These are phyloP conservation scores for Fundulus diaphanus DNA, from an alignment of 2,797 vertebrate species.

Conservation along the genomic window DNA sequence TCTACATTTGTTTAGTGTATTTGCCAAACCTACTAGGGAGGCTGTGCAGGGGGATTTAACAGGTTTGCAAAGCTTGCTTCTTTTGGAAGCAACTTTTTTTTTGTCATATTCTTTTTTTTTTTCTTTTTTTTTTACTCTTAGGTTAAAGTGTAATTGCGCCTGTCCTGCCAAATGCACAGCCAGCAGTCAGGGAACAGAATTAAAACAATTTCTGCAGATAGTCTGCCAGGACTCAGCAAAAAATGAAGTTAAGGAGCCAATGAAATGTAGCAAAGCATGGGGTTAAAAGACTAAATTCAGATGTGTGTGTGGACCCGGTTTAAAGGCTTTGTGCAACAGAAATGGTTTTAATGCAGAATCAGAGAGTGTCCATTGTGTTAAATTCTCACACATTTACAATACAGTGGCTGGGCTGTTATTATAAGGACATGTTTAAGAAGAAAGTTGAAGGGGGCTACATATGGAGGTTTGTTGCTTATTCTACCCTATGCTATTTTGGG, in stretches of 20 bases:
- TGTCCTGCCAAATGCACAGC: neutral
- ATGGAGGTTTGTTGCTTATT: neutral
- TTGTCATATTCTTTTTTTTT: neutral
- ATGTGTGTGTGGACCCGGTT: neutral
- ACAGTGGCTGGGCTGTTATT: neutral
- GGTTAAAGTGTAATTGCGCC: slow-evolving; percentile 1
- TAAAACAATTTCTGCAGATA: neutral
- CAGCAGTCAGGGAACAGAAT: neutral
- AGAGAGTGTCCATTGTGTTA: neutral
- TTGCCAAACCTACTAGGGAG: neutral
- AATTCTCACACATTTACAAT: neutral
- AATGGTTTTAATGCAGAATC: neutral
- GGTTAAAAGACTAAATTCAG: neutral
- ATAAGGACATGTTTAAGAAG: neutral
- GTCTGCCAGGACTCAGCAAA: neutral
- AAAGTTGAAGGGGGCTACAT: neutral
- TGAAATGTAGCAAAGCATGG: neutral
- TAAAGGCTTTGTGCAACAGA: neutral
- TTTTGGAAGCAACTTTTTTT: neutral
- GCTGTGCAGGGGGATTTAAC: neutral
- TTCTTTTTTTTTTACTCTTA: neutral
- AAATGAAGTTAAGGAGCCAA: neutral
- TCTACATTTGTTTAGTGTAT: neutral
- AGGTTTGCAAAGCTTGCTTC: neutral
- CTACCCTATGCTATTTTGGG: neutral